These are phyloP conservation scores for Drosophila pseudotalamancana DNA, from an alignment of 2,888 invertebrate species.

Conservation along the genomic window DNA sequence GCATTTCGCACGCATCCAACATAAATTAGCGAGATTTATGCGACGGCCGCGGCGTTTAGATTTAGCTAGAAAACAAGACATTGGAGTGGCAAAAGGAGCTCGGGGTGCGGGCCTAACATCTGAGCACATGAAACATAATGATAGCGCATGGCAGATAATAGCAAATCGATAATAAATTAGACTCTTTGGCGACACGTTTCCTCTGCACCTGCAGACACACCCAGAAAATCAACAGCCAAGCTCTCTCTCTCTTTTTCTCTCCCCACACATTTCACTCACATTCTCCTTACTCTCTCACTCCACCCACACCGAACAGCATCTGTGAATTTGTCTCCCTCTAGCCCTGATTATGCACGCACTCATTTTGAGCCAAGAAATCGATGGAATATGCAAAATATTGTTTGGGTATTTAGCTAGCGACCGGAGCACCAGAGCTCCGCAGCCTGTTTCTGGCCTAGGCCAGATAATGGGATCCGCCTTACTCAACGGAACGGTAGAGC, in stretches of 20 bases:
- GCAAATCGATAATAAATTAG: conserved; percentile 75
- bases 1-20: conserved; percentile 74
- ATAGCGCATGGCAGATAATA: conserved; percentile 50
- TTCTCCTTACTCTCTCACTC: background rate
- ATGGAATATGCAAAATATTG: conserved; percentile 76
- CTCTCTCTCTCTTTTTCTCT: conserved; percentile 4
- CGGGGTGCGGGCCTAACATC: conserved; percentile 16
- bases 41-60: conserved; percentile 60
- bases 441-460: background rate
- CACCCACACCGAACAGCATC: background rate
- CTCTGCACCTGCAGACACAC: conserved; percentile 60
- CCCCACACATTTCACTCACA: background rate
- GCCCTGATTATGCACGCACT: conserved; percentile 73
- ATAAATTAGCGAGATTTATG: conserved; percentile 77
- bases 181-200: conserved; percentile 75
- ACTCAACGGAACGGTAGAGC: conserved; percentile 51
- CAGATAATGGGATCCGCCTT: conserved; percentile 44
- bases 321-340: conserved; percentile 38
- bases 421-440: background rate
- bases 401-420: conserved; percentile 45
- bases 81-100: background rate
- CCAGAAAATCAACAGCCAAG: conserved; percentile 45
- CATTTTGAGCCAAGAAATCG: conserved; percentile 69
- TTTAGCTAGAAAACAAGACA: conserved; percentile 58
- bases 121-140: conserved; percentile 5